Percentiles rank a stretch among this genome's conserved stretches.
phyloP scores from a whole-genome alignment of 2,888 invertebrate species.

The Ophioninae sp. region DNA sequence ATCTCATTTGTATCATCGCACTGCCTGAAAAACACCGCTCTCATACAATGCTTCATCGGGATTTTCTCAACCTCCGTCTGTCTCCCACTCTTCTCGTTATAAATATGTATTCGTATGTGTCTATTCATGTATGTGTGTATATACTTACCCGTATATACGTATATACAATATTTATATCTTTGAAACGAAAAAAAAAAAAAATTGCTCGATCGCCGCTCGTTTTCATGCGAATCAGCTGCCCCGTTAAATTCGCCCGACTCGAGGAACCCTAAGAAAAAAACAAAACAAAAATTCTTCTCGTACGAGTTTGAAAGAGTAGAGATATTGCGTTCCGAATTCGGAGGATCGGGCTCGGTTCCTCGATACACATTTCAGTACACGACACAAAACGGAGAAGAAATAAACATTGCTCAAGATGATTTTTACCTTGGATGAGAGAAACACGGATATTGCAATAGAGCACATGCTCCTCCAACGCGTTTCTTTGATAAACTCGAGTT shows the following conservation, averaged over 20 bases:
- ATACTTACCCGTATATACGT: background rate
- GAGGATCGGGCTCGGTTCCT: background rate
- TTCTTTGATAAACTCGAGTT: constrained; percentile 17
- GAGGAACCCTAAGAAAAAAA: background rate
- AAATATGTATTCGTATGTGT: background rate
- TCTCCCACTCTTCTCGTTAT: background rate
- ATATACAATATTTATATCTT: background rate
- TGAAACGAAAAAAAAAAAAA: background rate
- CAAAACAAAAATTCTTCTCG: background rate
- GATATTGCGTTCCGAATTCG: constrained; percentile 9
- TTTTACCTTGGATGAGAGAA: constrained; percentile 53
- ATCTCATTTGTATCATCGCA: constrained; percentile 67
- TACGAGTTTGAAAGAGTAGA: background rate
- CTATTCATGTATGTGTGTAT: background rate
- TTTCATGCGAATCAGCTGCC: constrained; percentile 13
- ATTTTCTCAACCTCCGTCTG: constrained; percentile 33
- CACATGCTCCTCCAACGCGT: constrained; percentile 4
- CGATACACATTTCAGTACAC: constrained; percentile 1
- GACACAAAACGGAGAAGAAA: background rate
- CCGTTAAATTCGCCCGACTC: constrained; percentile 7
- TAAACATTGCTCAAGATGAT: constrained; percentile 56
- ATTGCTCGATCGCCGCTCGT: background rate
- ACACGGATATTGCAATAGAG: constrained; percentile 62
- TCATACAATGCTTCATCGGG: constrained; percentile 71
- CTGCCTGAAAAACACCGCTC: constrained; percentile 78